Conservation (phyloP, 2,888 invertebrate genomes). For the Seira ritae region DNA sequence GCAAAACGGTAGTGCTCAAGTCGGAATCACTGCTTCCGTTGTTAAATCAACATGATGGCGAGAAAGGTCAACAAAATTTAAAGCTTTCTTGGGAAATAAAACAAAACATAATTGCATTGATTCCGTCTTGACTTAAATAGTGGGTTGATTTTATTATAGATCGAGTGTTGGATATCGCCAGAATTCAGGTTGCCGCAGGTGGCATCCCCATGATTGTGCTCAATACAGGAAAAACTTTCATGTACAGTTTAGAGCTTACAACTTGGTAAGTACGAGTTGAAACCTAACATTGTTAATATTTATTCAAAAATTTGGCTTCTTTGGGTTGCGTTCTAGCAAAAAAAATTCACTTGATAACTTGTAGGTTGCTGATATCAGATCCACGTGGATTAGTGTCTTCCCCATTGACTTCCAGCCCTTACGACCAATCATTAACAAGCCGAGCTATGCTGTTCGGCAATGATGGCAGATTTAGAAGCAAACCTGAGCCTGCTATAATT, state of each 20-base stretch:
- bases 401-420: slow-evolving; percentile 42
- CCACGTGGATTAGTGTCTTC: slow-evolving; percentile 62
- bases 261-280: slow-evolving; percentile 78
- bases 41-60: slow-evolving; percentile 62
- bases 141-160: slow-evolving; percentile 39
- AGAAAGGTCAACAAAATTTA: slow-evolving; percentile 54
- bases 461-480: slow-evolving; percentile 46
- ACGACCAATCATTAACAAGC: slow-evolving; percentile 41
- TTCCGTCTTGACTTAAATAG: slow-evolving; percentile 15
- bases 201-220: slow-evolving; percentile 90
- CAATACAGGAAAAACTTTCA: slow-evolving; percentile 89
- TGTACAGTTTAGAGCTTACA: slow-evolving; percentile 86
- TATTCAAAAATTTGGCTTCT: no score
- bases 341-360: no score
- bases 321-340: no score
- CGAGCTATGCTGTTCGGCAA: slow-evolving; percentile 35
- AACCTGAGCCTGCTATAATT: slow-evolving; percentile 75
- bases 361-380: slow-evolving; percentile 66
- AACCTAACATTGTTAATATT: background rate
- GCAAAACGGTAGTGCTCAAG: slow-evolving; percentile 79
- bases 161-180: slow-evolving; percentile 57
- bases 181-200: slow-evolving; percentile 75
- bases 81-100: background rate
- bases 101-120: no score
- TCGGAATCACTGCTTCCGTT: slow-evolving; percentile 79